These are phyloP conservation scores for Beris morrisii DNA, from an alignment of 2,888 invertebrate species.

Conservation along the genomic window DNA sequence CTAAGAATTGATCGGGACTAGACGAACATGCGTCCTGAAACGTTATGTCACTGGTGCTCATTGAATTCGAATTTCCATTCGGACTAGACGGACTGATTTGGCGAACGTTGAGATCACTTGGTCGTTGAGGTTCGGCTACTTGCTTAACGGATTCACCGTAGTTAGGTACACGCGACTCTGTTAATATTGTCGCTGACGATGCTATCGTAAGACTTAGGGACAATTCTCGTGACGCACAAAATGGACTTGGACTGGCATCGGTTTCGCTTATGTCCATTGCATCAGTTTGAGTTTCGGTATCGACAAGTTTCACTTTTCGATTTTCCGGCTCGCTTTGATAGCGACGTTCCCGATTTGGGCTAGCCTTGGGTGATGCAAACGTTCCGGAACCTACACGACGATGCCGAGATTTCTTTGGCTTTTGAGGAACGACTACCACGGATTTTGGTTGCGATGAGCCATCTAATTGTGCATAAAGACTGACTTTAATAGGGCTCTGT, in stretches of 20 bases:
- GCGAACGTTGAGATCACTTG: constrained; percentile 35
- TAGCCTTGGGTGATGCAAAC: constrained; percentile 57
- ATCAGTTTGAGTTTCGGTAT: constrained; percentile 70
- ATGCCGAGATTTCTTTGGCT: constrained; percentile 56
- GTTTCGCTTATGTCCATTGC: constrained; percentile 65
- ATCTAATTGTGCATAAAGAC: constrained; percentile 63
- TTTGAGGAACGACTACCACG: constrained; percentile 55
- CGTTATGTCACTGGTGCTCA: constrained; percentile 50
- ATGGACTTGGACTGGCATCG: constrained; percentile 61
- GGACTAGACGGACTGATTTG: constrained; percentile 48
- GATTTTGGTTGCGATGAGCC: constrained; percentile 61
- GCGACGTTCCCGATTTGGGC: constrained; percentile 60
- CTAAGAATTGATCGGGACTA: constrained; percentile 57
- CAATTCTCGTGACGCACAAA: constrained; percentile 50
- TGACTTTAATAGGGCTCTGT: constrained; percentile 62
- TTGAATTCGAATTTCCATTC: constrained; percentile 51
- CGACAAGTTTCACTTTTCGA: constrained; percentile 58
- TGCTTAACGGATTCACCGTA: constrained; percentile 37
- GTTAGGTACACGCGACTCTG: constrained; percentile 26
- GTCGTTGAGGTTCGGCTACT: constrained; percentile 41
- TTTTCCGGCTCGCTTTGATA: constrained; percentile 57
- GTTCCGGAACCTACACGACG: constrained; percentile 65
- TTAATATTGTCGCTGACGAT: background rate
- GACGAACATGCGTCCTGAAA: constrained; percentile 58
- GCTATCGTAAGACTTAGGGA: constrained; percentile 43